phyloP scores from a whole-genome alignment of 2,888 invertebrate genomes.

The Galeopsomyia nigrocyanea region DNA sequence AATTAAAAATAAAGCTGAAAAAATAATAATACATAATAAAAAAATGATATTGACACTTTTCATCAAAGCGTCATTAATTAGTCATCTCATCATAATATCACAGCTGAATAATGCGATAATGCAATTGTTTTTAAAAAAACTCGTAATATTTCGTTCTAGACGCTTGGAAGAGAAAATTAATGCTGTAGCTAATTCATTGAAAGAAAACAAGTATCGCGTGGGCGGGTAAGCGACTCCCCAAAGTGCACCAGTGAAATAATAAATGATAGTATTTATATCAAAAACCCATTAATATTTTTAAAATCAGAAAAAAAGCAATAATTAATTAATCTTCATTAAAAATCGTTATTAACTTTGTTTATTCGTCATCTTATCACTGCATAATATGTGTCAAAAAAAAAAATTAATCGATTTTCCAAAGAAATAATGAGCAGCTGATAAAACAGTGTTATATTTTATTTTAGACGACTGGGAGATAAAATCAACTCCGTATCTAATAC shows the following conservation, averaged over 20 bases:
- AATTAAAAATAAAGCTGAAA: background rate
- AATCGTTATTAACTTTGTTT: constrained; percentile 42
- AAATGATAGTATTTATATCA: constrained; percentile 14
- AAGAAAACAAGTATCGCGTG: constrained; percentile 50
- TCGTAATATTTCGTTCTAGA: constrained; percentile 47
- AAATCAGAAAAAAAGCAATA: constrained; percentile 35
- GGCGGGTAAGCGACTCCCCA: constrained; percentile 49
- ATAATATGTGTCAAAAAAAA: constrained; percentile 12
- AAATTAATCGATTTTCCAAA: constrained; percentile 7
- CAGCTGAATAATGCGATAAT: constrained; percentile 9
- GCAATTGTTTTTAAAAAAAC: constrained; percentile 26
- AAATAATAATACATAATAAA: constrained; percentile 40
- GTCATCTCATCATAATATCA: constrained; percentile 16
- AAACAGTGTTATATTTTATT: constrained; percentile 43
- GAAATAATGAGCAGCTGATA: background rate
- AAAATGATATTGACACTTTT: constrained; percentile 10
- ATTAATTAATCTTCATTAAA: constrained; percentile 35
- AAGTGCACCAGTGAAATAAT: constrained; percentile 44
- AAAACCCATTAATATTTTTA: constrained; percentile 4
- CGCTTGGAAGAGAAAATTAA: constrained; percentile 50
- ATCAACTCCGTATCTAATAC: constrained; percentile 47
- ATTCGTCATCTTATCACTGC: constrained; percentile 17
- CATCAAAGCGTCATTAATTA: constrained; percentile 41
- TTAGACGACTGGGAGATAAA: constrained; percentile 50
- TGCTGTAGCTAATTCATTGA: constrained; percentile 49